Percentiles rank a stretch among this genome's conserved stretches.
Conservation (phyloP, 2,113 vertebrate genomes). For the Podilymbus podiceps region DNA sequence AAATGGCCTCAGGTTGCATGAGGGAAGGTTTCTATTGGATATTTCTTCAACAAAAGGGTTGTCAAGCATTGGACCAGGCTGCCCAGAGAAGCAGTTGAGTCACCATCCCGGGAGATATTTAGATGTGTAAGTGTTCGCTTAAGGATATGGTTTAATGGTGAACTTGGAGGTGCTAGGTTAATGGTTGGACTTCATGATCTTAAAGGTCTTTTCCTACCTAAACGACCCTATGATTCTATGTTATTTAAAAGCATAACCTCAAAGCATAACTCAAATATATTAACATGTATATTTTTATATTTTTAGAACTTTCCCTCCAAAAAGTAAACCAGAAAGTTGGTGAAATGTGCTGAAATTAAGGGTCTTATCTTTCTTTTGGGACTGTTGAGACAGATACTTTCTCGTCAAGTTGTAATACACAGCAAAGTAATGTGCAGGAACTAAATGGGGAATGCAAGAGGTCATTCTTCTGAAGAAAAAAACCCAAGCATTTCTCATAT, state of each 20-base stretch:
- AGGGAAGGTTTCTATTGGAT: too few relatives aligned
- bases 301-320: not conserved
- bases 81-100: too few relatives aligned
- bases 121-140: too few relatives aligned
- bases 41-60: too few relatives aligned
- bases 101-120: too few relatives aligned
- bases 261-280: not conserved
- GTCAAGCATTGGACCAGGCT: too few relatives aligned
- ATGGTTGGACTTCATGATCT: too few relatives aligned
- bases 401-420: not conserved
- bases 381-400: not conserved
- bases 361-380: not conserved
- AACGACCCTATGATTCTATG: too few relatives aligned
- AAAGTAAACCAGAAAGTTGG: not conserved
- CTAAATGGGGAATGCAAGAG: not conserved
- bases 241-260: not conserved
- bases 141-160: too few relatives aligned
- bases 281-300: not conserved
- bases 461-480: not conserved
- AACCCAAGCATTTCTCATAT: rapidly evolving
- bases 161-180: too few relatives aligned
- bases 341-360: not conserved
- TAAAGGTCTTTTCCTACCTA: too few relatives aligned
- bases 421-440: not conserved
- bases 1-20: too few relatives aligned